Base-by-base conservation (phyloP, 1,140 invertebrate species). In the Micrasema minimum region DNA sequence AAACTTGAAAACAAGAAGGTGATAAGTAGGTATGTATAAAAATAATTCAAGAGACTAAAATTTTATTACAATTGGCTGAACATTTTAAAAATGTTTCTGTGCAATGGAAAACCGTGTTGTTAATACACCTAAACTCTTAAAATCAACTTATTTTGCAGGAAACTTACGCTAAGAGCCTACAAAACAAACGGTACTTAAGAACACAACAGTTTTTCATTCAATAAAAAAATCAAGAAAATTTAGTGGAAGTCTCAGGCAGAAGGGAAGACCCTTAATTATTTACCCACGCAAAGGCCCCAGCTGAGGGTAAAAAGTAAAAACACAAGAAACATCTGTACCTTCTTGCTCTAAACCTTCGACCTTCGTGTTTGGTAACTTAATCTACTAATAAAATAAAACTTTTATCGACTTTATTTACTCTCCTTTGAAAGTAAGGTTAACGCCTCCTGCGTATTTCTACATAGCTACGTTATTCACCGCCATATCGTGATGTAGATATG, bases 311-410 rank as follows among this genome's bases (percentile, higher is more conserved):
- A 16, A 59, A 53, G 20, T 26, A 11, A 14, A 31, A 10, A 53
- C 38, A 59, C 55, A 38, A 16, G 5, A n/a, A n/a, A 4, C 26
- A 31, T 31, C 26, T 41, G 37, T 20, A 41, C 55, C 37, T 59
- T 59, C 31, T 59, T 59, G 37, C 18, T 41, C 18, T 1, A n/a
- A 20, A 43, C 37, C 37, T 22, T 43, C 18, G 18, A 38, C 55
- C n/a, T 18, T 38, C 14, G 51, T 55, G 14, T 59, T 41, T 41
- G 50, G 23, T 59, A 22, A 51, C 20, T 22, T 11, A 51, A 51
- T 51, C 20, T 22, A 51, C 48, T 11, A 22, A 10, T 59, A 38
- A 59, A 59, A 38, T 59, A 38, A 59, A 59, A 59, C 55, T 59
- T 59, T 59, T n/a, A 41, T 59, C 14, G 14, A 10, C 7, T 59